These are phyloP conservation scores for Octopus sinensis DNA, from an alignment of 1,140 invertebrate genomes.

Conservation along the genomic window DNA sequence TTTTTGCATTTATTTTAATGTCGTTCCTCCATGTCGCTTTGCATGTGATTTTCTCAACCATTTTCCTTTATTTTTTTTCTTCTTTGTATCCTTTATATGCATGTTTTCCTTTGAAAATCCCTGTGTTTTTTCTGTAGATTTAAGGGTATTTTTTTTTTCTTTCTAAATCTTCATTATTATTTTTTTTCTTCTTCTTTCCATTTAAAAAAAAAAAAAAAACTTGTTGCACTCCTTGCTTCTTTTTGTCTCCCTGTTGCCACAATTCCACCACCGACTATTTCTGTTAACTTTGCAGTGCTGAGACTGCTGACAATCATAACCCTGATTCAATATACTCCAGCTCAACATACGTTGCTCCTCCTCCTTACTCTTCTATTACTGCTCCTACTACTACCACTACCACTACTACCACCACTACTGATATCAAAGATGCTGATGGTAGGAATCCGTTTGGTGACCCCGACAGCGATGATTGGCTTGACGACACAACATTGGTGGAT, in stretches of 20 bases:
- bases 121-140: too few species aligned
- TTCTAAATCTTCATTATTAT: too few species aligned
- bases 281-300: slow-evolving; percentile 8
- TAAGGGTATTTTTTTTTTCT: too few species aligned
- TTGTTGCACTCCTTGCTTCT: not conserved
- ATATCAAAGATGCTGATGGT: slow-evolving; percentile 13
- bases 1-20: too few species aligned
- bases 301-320: not conserved
- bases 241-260: not conserved
- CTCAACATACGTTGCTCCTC: not conserved
- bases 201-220: too few species aligned
- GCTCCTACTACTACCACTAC: not conserved
- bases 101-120: too few species aligned
- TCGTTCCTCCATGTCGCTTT: too few species aligned
- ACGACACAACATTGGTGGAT: slow-evolving; percentile 76
- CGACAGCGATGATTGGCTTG: slow-evolving; percentile 48
- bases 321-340: not conserved
- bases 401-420: not conserved
- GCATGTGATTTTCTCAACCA: too few species aligned
- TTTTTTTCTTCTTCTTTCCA: too few species aligned
- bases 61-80: too few species aligned
- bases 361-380: not conserved
- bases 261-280: not conserved
- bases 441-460: slow-evolving; percentile 47
- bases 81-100: too few species aligned